Base-by-base conservation (phyloP, 2,797 vertebrate species). In the Parauchenoglanis ngamensis region DNA sequence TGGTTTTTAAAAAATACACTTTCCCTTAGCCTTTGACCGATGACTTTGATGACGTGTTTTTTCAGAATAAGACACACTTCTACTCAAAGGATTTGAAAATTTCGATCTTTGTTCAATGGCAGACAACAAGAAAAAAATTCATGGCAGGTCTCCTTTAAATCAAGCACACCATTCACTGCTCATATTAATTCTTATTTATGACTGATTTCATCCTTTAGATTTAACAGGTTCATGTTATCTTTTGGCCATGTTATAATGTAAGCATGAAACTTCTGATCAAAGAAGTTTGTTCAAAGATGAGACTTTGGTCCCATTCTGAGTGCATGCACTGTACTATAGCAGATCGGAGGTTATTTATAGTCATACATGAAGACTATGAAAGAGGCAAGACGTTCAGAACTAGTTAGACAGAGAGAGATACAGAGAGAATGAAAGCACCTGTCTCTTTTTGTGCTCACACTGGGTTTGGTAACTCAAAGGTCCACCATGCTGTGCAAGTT, bases 211-310 rank as follows among this genome's bases (percentile, higher is more conserved):
- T 78, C 56, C 40, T 52, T 65, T 52, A 85, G 83, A 87, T 87
- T 85, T 83, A 68, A 84, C 83, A 40, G 52, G 23, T 81, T 88
- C 35, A 35, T 35, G 35, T 35, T 35, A 35, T 35, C 28, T 83
- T 83, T 87, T 68, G 28, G 56, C 13, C 11, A 49, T 44, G 44
- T 61, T 44, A 15, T 61, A 61, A 25, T 12, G 8, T 59, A 59
- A 57, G 56, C 28, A 79, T 79, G 54, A 79, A 19, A 59, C 3
- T 75, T 86, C 65, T 90, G 86, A 91, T 88, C 87, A 89, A 91
- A 91, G 88, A 88, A 19, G 0, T 87, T 68, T 90, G 88, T 91
- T 89, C 89, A 90, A 90, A 90, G 89, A 89, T 87, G 67, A 81
- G 28, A n/a, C 81, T 56, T 82, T 57, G 82, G 75, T 86, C 81